Percentiles rank a stretch among this genome's conserved stretches.
Evolutionary conservation across 2,797 vertebrate species (phyloP).

Genomic region (Eurystomus glaucurus): DNA sequence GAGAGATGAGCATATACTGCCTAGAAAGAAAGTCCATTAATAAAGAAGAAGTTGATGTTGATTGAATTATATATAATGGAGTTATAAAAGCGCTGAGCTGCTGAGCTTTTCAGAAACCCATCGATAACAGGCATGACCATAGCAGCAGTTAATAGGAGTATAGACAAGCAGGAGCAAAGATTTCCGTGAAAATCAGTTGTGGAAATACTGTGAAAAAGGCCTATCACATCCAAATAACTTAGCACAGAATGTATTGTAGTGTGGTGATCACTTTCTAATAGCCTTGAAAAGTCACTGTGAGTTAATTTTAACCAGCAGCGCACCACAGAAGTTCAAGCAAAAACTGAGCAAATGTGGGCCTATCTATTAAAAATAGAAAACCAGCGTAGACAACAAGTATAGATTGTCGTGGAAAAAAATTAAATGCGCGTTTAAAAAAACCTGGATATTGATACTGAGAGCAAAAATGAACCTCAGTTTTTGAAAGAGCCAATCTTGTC

Average conservation of each 20-base stretch:
- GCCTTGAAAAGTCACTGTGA: neutral
- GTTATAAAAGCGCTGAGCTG: slow-evolving; percentile 55
- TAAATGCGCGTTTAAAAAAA: neutral
- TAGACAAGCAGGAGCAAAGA: neutral
- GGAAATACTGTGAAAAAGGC: neutral
- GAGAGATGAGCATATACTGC: slow-evolving; percentile 43
- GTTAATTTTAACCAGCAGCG: neutral
- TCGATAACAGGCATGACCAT: neutral
- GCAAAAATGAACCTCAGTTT: neutral
- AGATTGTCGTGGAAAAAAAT: neutral
- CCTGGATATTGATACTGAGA: neutral
- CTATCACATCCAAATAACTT: neutral
- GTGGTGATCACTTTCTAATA: neutral
- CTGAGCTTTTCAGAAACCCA: slow-evolving; percentile 45
- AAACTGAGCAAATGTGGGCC: neutral
- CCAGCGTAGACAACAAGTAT: neutral
- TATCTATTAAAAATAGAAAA: slow-evolving; percentile 25
- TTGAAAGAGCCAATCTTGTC: neutral
- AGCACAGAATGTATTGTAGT: neutral
- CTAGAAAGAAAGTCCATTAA: slow-evolving; percentile 54
- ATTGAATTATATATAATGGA: slow-evolving; percentile 62
- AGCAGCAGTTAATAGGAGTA: neutral
- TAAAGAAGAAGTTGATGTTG: slow-evolving; percentile 43
- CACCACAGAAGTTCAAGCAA: neutral
- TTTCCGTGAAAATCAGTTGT: neutral